Evolutionary conservation across 2,113 vertebrate species (phyloP), one percentile per base, ranked within the genome.

Genomic region (Lycocorax pyrrhopterus): DNA sequence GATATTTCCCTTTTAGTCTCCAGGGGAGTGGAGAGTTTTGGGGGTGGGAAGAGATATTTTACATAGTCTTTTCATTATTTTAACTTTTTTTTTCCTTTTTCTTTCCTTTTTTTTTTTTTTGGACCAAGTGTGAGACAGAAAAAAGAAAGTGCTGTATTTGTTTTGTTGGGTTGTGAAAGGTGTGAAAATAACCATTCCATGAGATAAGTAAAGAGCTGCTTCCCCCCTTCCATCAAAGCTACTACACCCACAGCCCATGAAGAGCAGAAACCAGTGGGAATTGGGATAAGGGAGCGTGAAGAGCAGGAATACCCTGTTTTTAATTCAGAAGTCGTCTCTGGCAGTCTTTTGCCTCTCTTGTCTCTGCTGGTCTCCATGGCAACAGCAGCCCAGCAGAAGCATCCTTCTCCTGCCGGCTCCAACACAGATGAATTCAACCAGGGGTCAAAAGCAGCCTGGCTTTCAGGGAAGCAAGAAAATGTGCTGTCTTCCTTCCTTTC

Each of bases 291-390:
- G 66, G 79, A 87, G 68, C 35, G 39, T 7, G 39, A 87, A 94
- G 74, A 91, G 80, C 51, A 78, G 75, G 89, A 94, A 94, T 93
- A 84, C 20, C 32, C 44, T 92, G 60, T 63, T 97, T 97, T 96
- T 95, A 85, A 97, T 97, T 97, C 96, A 92, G 95, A 76, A 94
- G 90, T 96, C 74, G 16, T 98, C 96, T 93, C 94, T 16, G 44
- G 95, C 91, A 93, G 95, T 94, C 94, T 91, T 90, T 88, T 85
- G 83, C 95, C 95, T 96, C 97, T 94, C 97, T 96, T 92, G 95
- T 97, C 97, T 98, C 96, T 97, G 94, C 94, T 94, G 71, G 97
- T 98, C 97, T 96, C 97, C 97, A 98, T 97, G 94, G 97, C 95
- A 98, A 98, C 98, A 79, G 81, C 90, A 84, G 87, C 94, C 83